Conservation (phyloP, 2,113 vertebrate species). For the Tamias sibiricus region DNA sequence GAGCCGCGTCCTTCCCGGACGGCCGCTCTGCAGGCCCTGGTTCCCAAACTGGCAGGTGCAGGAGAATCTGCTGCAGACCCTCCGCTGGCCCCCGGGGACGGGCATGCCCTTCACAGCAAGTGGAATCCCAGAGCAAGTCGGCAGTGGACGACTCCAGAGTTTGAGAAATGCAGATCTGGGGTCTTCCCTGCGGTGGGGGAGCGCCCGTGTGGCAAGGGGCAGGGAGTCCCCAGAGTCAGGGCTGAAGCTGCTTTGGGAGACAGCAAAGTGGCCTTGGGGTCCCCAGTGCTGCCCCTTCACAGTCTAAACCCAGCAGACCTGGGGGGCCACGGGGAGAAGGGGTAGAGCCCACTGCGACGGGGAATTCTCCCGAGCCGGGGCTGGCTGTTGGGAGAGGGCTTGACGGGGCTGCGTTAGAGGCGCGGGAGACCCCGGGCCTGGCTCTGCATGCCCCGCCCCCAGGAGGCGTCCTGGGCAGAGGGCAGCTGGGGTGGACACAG, state of each 20-base stretch:
- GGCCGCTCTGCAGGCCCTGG: background rate
- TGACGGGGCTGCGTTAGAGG: background rate
- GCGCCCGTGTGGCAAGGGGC: background rate
- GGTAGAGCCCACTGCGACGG: fast-evolving
- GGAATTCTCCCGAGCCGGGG: background rate
- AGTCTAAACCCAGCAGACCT: background rate
- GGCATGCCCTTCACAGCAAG: background rate
- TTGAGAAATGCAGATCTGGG: background rate
- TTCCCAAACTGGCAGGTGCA: background rate
- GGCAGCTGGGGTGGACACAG: background rate
- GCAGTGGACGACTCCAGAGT: background rate
- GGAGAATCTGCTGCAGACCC: background rate
- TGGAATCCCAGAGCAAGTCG: background rate
- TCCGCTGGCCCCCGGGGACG: background rate
- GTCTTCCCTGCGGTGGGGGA: background rate
- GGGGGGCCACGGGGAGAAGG: too few relatives aligned
- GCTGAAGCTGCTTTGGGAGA: background rate
- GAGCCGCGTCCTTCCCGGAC: too few relatives aligned
- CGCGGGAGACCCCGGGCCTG: fast-evolving
- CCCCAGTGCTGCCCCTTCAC: background rate
- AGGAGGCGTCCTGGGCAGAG: background rate
- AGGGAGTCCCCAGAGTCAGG: background rate
- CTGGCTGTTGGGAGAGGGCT: background rate
- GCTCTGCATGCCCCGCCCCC: background rate
- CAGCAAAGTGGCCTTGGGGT: background rate